Conservation (phyloP, 2,113 vertebrate species). For the Sphaerodactylus townsendi region DNA sequence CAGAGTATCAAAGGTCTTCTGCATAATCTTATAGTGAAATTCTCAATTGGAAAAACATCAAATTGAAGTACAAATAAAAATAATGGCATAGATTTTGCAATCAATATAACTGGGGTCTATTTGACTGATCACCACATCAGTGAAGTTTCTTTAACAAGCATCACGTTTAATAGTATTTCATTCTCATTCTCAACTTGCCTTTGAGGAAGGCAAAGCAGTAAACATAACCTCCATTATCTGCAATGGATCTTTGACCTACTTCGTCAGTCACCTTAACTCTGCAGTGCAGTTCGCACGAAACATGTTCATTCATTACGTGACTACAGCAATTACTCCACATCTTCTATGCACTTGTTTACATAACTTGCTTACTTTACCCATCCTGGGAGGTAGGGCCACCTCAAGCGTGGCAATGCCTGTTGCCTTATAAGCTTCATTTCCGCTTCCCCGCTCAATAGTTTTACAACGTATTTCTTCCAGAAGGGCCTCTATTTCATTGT, state of each 20-base stretch:
- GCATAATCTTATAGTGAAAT: no score
- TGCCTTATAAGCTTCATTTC: constrained; percentile 84
- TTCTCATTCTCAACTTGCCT: constrained; percentile 18
- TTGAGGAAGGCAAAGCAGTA: background rate
- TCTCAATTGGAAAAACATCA: no score
- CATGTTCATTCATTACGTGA: background rate
- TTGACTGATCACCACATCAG: background rate
- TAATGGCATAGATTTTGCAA: no score
- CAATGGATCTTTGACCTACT: background rate
- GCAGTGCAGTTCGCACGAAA: background rate
- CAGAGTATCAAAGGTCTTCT: no score
- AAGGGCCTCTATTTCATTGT: constrained; percentile 73
- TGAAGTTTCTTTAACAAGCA: background rate
- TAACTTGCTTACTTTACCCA: constrained; percentile 72
- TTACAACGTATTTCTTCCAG: constrained; percentile 86
- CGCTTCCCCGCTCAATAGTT: constrained; percentile 82
- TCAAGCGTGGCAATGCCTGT: constrained; percentile 88
- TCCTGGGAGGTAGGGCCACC: constrained; percentile 79
- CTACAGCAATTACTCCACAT: background rate
- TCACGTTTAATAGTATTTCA: background rate
- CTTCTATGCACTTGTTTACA: background rate
- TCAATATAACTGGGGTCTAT: background rate
- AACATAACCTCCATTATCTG: background rate
- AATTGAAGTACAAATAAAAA: no score
- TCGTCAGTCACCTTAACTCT: accelerated